A percentile compares a stretch with the other conserved stretches of the same genome.
Evolutionary conservation across 2,797 vertebrate genomes (phyloP).

Genomic region (Artibeus lituratus): DNA sequence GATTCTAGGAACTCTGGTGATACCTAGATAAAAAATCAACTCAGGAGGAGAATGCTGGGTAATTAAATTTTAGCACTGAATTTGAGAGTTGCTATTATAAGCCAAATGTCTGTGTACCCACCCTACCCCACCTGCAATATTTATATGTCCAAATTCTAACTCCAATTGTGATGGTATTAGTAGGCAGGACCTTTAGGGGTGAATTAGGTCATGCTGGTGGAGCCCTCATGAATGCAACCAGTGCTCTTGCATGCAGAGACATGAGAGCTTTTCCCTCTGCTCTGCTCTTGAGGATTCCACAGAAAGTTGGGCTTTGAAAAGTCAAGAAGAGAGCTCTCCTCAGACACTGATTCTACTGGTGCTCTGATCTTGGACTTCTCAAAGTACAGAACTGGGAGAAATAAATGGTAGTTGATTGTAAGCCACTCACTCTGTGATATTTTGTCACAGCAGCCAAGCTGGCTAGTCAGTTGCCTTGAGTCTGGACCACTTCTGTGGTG

Average conservation of each 20-base stretch:
- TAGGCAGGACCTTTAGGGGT: neutral
- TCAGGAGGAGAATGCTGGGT: neutral
- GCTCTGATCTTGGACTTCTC: neutral
- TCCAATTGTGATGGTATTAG: neutral
- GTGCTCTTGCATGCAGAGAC: neutral
- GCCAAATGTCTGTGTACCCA: neutral
- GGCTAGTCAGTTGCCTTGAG: neutral
- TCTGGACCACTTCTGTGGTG: neutral
- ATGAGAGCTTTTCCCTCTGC: neutral
- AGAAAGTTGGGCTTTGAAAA: neutral
- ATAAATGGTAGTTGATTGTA: neutral
- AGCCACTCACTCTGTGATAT: neutral
- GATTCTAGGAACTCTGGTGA: neutral
- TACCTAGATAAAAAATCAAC: neutral
- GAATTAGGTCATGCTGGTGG: neutral
- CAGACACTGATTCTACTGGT: neutral
- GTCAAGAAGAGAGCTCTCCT: neutral
- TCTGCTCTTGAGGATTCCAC: neutral
- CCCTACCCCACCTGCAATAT: neutral
- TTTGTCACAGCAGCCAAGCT: neutral
- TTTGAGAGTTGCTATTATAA: neutral
- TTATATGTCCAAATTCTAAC: neutral
- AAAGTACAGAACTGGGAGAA: neutral
- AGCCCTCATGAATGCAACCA: neutral
- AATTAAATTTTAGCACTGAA: neutral